phyloP scores from a whole-genome alignment of 2,797 vertebrate species.

The Triplophysa bombifrons region DNA sequence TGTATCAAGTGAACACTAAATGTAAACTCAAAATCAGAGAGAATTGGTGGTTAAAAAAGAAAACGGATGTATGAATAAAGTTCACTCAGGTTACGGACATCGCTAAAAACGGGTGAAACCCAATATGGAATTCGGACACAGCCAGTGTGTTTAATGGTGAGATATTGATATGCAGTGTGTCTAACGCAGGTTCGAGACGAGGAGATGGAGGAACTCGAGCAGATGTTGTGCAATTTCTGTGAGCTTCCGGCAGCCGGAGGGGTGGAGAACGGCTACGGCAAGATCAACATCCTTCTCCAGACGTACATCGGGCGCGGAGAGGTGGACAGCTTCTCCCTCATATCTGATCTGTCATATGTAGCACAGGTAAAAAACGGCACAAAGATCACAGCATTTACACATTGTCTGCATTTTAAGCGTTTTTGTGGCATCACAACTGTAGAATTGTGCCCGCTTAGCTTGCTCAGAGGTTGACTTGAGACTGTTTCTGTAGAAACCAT shows the following conservation, averaged over 20 bases:
- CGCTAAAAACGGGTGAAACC: too few relatives aligned
- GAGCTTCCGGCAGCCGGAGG: conserved; percentile 90
- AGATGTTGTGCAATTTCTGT: conserved; percentile 86
- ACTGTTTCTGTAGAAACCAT: conserved; percentile 60
- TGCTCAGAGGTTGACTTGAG: conserved; percentile 10
- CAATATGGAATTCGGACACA: background rate
- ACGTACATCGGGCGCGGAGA: conserved; percentile 95
- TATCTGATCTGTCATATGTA: conserved; percentile 96
- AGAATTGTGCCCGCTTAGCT: too few relatives aligned
- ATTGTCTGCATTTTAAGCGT: background rate
- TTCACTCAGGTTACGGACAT: too few relatives aligned
- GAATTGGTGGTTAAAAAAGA: too few relatives aligned
- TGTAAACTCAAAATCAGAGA: too few relatives aligned
- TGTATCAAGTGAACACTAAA: background rate
- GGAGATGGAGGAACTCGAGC: conserved; percentile 92
- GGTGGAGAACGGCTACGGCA: conserved; percentile 95
- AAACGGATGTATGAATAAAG: too few relatives aligned
- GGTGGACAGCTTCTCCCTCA: conserved; percentile 97
- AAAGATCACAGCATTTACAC: background rate
- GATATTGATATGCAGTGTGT: background rate
- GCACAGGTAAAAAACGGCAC: conserved; percentile 84
- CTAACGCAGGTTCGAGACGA: conserved; percentile 88
- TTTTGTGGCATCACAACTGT: too few relatives aligned
- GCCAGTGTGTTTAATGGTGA: background rate
- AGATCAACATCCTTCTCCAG: conserved; percentile 97